Base-by-base conservation (phyloP, 2,888 invertebrate genomes). In the Melanotus villosus region DNA sequence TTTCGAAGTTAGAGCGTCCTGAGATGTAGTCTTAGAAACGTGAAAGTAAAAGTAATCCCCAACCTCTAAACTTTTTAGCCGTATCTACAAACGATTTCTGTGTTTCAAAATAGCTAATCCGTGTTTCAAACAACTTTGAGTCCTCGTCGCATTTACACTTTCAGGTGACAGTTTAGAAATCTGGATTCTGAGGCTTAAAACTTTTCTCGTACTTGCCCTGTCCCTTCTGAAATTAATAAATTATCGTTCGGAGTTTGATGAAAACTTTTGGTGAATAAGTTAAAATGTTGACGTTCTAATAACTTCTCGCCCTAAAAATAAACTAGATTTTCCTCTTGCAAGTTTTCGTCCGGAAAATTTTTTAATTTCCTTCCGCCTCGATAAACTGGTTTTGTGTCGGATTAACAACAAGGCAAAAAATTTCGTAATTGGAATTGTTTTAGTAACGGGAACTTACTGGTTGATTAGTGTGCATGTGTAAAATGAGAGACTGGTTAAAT, bases 21-120 rank as follows among this genome's bases (percentile, higher is more conserved):
- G 58, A 56, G 60, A 47, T 43, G 30, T 45, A 65, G 47, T 41
- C 60, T 70, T 56, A 47, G 59, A 65, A 63, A 70, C 45, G 36
- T 43, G 52, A 75, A 70, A 72, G 75, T 69, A 73, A 75, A 74
- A 75, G 75, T 73, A 75, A 73, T 73, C 75, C 72, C 60, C 65
- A 63, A 64, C 59, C 69, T 71, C 62, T 60, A 71, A 73, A 76
- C 69, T 72, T 76, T 72, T 71, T 73, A 65, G 65, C 54, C 59
- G 72, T 71, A 75, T 74, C 73, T 72, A 71, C 74, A 74, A 71
- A 71, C 73, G 73, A 76, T 73, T 76, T 75, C 75, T 74, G 72
- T 77, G 75, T 76, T 74, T 73, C 75, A 75, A 76, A 76, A 77
- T 72, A 73, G 75, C 75, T 77, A 77, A 77, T 77, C 77, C 77